Evolutionary conservation across 2,113 vertebrate species (phyloP).

Genomic region (Zosterops pallidus): DNA sequence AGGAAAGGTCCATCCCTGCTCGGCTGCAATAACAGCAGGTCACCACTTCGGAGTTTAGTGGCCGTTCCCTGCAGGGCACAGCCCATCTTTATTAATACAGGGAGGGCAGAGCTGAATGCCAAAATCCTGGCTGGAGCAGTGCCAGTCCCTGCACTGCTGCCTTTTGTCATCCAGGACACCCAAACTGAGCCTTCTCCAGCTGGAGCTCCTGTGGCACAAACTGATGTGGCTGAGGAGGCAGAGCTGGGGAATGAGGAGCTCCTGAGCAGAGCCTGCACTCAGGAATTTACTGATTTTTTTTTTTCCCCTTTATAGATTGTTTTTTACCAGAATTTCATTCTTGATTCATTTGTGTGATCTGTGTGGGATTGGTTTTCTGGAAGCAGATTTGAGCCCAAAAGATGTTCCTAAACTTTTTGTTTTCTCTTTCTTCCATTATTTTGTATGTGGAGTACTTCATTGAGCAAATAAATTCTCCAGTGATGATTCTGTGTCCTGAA

Average conservation of each 20-base stretch:
- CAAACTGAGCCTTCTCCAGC: neutral
- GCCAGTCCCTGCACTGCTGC: neutral
- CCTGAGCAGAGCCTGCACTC: neutral
- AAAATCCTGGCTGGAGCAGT: neutral
- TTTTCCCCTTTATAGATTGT: neutral
- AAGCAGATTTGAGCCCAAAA: neutral
- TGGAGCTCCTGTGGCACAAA: constrained; percentile 3
- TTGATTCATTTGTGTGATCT: neutral
- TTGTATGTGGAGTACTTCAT: neutral
- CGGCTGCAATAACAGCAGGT: neutral
- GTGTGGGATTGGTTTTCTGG: neutral
- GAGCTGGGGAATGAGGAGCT: neutral
- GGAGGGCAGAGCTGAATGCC: neutral
- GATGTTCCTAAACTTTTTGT: neutral
- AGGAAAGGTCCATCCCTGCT: neutral
- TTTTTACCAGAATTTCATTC: neutral
- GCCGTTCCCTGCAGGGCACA: neutral
- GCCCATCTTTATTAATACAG: neutral
- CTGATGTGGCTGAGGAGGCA: neutral
- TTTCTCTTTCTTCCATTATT: neutral
- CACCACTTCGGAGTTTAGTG: neutral
- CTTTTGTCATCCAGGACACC: neutral
- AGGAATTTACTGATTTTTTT: neutral
- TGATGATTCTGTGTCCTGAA: neutral
- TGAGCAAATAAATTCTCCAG: neutral